Evolutionary conservation across 2,113 vertebrate genomes (phyloP).

Genomic region (Barbus barbus): DNA sequence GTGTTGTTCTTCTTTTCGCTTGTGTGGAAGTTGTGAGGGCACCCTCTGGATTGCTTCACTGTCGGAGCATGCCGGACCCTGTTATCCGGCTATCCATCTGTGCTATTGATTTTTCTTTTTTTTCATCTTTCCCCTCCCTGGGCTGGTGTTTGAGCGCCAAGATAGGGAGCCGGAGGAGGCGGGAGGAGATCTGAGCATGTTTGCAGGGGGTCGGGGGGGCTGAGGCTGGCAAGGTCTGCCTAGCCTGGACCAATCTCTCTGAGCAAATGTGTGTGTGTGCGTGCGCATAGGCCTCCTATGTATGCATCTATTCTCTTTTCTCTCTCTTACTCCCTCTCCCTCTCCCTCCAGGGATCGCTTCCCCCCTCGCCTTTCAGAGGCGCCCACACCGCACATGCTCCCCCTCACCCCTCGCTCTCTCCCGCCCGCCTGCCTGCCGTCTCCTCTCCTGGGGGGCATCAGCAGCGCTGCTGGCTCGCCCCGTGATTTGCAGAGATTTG

Average conservation of each 20-base stretch:
- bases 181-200: slow-evolving; percentile 45
- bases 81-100: slow-evolving; percentile 81
- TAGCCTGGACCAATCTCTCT: slow-evolving; percentile 57
- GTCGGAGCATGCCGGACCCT: slow-evolving; percentile 77
- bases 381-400: slow-evolving; percentile 75
- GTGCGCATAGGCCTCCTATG: neutral
- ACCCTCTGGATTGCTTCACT: slow-evolving; percentile 78
- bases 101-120: slow-evolving; percentile 78
- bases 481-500: slow-evolving; percentile 81
- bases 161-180: slow-evolving; percentile 66
- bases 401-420: neutral
- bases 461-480: slow-evolving; percentile 74
- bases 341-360: slow-evolving; percentile 66
- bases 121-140: slow-evolving; percentile 77
- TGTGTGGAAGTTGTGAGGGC: slow-evolving; percentile 79
- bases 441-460: slow-evolving; percentile 68
- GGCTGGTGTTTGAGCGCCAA: slow-evolving; percentile 68
- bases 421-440: slow-evolving; percentile 63
- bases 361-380: slow-evolving; percentile 68
- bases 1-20: slow-evolving; percentile 71
- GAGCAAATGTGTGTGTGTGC: neutral
- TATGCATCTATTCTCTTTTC: slow-evolving; percentile 50
- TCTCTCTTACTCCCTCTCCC: slow-evolving; percentile 49
- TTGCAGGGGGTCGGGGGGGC: slow-evolving; percentile 37
- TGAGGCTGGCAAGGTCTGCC: slow-evolving; percentile 50